A percentile compares a stretch with the other conserved stretches of the same genome.
phyloP scores from a whole-genome alignment of 2,113 vertebrate genomes.

The Notothenia rossii region DNA sequence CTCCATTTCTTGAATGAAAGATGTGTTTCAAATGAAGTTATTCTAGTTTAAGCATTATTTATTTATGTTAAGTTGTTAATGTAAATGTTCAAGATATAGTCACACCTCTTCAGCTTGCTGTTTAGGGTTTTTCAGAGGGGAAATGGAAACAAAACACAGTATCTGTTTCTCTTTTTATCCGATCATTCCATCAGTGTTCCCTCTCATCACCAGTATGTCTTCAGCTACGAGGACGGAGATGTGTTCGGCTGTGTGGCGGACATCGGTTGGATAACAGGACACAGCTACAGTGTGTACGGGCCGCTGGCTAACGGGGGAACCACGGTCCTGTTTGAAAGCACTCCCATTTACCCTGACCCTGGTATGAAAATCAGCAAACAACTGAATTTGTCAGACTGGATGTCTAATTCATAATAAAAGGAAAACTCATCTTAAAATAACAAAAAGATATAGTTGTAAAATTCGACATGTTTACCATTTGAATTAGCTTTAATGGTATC shows the following conservation, averaged over 20 bases:
- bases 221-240: conserved; percentile 86
- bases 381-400: background rate
- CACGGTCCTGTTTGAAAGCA: conserved; percentile 88
- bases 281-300: conserved; percentile 86
- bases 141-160: background rate
- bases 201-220: conserved; percentile 82
- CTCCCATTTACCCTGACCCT: conserved; percentile 85
- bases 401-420: background rate
- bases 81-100: background rate
- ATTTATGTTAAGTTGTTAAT: background rate
- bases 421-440: background rate
- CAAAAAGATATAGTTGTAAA: background rate
- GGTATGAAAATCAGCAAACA: conserved; percentile 18
- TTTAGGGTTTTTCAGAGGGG: background rate
- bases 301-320: conserved; percentile 88
- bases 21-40: background rate
- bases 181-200: background rate
- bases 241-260: conserved; percentile 88
- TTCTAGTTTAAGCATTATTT: background rate
- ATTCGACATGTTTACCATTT: background rate
- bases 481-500: background rate
- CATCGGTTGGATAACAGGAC: conserved; percentile 89
- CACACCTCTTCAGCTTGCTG: background rate
- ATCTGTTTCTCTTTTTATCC: background rate
- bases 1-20: too few species aligned